Percentiles rank a stretch among this genome's conserved stretches.
Evolutionary conservation across 2,888 invertebrate genomes (phyloP).

Genomic region (Steinernema carpocapsae): DNA sequence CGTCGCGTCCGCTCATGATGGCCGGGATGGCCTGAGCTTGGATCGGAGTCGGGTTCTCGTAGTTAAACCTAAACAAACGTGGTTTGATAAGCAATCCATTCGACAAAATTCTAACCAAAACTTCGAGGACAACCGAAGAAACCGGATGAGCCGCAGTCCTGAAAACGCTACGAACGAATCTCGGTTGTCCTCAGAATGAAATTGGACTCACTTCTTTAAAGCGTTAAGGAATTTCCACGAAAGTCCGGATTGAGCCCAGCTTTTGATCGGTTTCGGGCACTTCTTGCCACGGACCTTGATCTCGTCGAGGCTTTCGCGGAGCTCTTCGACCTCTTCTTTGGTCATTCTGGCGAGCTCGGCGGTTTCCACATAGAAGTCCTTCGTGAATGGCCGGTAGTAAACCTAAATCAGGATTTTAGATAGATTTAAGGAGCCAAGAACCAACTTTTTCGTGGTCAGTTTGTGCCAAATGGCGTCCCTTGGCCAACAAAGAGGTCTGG

Average conservation of each 20-base stretch:
- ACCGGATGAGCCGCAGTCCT: not conserved
- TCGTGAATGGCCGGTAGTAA: conserved; percentile 86
- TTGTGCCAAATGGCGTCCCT: conserved; percentile 75
- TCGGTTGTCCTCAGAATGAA: not conserved
- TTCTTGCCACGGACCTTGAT: conserved; percentile 91
- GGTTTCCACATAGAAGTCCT: conserved; percentile 93
- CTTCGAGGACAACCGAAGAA: conserved; percentile 2
- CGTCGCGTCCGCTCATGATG: conserved; percentile 91
- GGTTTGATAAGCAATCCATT: not conserved
- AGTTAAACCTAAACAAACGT: conserved; percentile 71
- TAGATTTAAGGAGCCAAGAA: not conserved
- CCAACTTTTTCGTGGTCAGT: conserved; percentile 81
- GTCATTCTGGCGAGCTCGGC: conserved; percentile 93
- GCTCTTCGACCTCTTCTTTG: conserved; percentile 74
- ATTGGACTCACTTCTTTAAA: conserved; percentile 77
- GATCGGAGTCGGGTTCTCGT: conserved; percentile 97
- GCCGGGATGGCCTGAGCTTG: conserved; percentile 90
- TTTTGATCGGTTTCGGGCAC: conserved; percentile 89
- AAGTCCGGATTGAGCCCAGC: conserved; percentile 98
- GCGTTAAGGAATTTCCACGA: conserved; percentile 92
- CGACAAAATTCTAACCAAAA: not conserved
- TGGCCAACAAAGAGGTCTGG: conserved; percentile 64
- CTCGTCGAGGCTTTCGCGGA: conserved; percentile 83
- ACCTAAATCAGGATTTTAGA: conserved; percentile 71
- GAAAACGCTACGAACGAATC: conserved; percentile 14